Conservation (phyloP, 1,140 invertebrate species). For the Drosophila mayri region DNA sequence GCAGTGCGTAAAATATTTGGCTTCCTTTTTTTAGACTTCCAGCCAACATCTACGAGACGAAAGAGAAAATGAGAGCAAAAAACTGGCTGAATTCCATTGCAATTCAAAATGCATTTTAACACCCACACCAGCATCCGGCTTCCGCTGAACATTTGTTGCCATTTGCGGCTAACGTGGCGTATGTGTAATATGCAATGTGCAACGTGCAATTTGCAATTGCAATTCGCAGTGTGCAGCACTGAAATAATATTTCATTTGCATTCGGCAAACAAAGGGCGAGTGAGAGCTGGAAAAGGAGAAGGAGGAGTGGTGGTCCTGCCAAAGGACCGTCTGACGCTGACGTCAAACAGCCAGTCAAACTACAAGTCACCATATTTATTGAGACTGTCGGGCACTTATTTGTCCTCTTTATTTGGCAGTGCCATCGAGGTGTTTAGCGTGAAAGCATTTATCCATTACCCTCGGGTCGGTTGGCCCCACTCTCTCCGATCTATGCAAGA, state of each 20-base stretch:
- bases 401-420: conserved; percentile 48
- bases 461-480: background rate
- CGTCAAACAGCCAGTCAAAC: conserved; percentile 27
- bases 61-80: background rate
- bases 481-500: conserved; percentile 30
- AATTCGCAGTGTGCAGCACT: conserved; percentile 4
- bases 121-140: conserved; percentile 20
- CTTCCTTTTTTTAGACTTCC: conserved; percentile 14
- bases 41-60: conserved; percentile 1
- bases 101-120: conserved; percentile 29
- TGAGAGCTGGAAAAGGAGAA: background rate
- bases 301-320: background rate
- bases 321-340: conserved; percentile 23
- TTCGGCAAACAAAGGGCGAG: conserved; percentile 20
- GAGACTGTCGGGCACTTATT: conserved; percentile 45
- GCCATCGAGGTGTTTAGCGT: conserved; percentile 45
- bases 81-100: conserved; percentile 20
- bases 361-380: conserved; percentile 41
- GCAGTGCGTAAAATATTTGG: conserved; percentile 13
- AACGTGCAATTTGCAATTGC: conserved; percentile 1
- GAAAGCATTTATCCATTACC: conserved; percentile 53
- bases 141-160: conserved; percentile 47
- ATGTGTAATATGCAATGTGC: conserved; percentile 30
- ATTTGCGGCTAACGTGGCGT: conserved; percentile 46
- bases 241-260: conserved; percentile 48